Conservation (phyloP, 2,888 invertebrate species). For the Apocheima hispidaria region DNA sequence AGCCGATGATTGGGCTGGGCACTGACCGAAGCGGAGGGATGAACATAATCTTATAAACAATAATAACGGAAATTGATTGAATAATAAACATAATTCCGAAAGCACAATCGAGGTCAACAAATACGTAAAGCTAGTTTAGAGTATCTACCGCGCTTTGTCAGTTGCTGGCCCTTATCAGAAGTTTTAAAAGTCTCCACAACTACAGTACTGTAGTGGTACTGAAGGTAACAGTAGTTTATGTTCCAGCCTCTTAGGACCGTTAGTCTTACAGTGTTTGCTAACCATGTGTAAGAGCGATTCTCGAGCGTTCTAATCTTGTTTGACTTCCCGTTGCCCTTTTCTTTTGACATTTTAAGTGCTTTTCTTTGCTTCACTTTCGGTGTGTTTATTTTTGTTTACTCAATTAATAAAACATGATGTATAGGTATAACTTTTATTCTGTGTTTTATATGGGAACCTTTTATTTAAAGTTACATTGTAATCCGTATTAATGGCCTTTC, state of each 20-base stretch:
- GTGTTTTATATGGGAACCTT: background rate
- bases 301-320: conserved; percentile 47
- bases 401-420: background rate
- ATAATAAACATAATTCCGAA: background rate
- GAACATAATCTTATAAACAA: background rate
- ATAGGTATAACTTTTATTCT: background rate
- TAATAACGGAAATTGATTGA: background rate
- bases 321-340: conserved; percentile 44
- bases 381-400: background rate
- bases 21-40: conserved; percentile 2
- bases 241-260: conserved; percentile 37
- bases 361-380: conserved; percentile 20
- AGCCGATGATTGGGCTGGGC: background rate
- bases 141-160: conserved; percentile 1
- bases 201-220: too few relatives aligned
- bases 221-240: conserved; percentile 23
- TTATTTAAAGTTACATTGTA: background rate
- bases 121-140: background rate
- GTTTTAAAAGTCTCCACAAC: background rate
- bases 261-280: conserved; percentile 57
- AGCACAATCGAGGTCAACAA: too few relatives aligned
- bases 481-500: background rate
- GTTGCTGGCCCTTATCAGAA: conserved; percentile 6
- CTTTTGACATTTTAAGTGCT: conserved; percentile 39
- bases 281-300: conserved; percentile 49